Conservation (phyloP, 1,140 invertebrate species). For the Acromyrmex charruanus region DNA sequence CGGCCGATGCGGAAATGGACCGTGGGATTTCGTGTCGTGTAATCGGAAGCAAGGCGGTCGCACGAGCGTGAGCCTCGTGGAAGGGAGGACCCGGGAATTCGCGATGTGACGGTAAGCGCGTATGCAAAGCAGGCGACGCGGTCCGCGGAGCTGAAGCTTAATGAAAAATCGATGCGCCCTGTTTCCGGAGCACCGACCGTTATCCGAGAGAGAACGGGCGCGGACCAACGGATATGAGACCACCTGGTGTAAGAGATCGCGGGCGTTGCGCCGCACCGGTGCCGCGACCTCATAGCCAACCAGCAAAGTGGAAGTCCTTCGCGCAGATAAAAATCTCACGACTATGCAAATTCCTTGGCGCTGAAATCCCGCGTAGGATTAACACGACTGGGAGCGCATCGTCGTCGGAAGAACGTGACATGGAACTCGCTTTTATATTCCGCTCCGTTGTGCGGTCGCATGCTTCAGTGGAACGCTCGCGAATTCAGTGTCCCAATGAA, state of each 20-base stretch:
- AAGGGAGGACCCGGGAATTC: constrained; percentile 50
- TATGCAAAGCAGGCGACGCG: constrained; percentile 71
- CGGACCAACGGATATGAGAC: background rate
- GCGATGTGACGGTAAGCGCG: constrained; percentile 62
- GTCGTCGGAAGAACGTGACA: background rate
- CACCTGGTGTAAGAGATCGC: constrained; percentile 17
- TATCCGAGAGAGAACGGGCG: constrained; percentile 9
- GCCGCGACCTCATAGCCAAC: background rate
- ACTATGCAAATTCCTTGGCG: constrained; percentile 77
- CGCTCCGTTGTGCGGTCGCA: constrained; percentile 18
- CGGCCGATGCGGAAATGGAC: constrained; percentile 41
- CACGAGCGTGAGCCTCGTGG: constrained; percentile 40
- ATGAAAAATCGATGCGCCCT: constrained; percentile 75
- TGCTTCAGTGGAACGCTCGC: constrained; percentile 23
- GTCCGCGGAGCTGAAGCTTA: constrained; percentile 62
- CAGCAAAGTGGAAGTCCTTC: constrained; percentile 52
- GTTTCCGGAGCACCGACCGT: constrained; percentile 39
- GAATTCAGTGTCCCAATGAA: constrained; percentile 24
- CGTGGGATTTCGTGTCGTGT: constrained; percentile 49
- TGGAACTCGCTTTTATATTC: constrained; percentile 45
- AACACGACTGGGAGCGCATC: constrained; percentile 60
- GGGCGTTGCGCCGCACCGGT: background rate
- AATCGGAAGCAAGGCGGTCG: constrained; percentile 53
- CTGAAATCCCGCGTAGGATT: constrained; percentile 74
- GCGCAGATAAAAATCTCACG: constrained; percentile 76